Conservation (phyloP, 2,888 invertebrate species). For the Kuschelorhynchus macadamiae region DNA sequence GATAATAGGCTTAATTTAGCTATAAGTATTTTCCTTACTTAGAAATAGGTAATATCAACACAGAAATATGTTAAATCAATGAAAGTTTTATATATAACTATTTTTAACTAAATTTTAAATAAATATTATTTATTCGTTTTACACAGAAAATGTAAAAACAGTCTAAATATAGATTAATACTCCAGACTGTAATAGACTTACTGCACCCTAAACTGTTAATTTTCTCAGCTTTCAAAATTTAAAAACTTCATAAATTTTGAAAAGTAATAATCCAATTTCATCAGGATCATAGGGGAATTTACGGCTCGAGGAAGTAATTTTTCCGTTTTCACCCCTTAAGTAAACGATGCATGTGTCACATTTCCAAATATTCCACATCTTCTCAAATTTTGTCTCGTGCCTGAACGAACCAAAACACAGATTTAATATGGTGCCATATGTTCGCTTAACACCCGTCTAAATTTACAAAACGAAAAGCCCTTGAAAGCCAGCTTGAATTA, state of each 20-base stretch:
- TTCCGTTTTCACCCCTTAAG: constrained; percentile 51
- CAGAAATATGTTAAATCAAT: too few relatives aligned
- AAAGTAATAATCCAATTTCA: constrained; percentile 46
- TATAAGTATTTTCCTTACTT: too few relatives aligned
- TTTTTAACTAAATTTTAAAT: too few relatives aligned
- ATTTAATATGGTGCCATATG: constrained; percentile 61
- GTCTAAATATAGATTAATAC: constrained; percentile 11
- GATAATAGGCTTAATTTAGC: too few relatives aligned
- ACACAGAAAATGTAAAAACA: too few relatives aligned
- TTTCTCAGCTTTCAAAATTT: constrained; percentile 27
- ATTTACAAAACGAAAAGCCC: constrained; percentile 50
- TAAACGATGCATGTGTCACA: constrained; percentile 53
- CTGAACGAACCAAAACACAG: constrained; percentile 61
- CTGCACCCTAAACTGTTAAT: constrained; percentile 26
- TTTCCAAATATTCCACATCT: constrained; percentile 64
- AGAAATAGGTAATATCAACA: too few relatives aligned
- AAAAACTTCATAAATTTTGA: constrained; percentile 40
- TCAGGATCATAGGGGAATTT: constrained; percentile 34
- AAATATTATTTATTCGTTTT: too few relatives aligned
- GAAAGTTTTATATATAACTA: too few relatives aligned
- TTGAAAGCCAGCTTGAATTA: constrained; percentile 18
- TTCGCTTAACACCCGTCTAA: constrained; percentile 54
- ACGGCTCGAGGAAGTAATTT: constrained; percentile 48
- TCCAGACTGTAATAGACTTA: neutral
- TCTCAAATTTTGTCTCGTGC: constrained; percentile 64